Percentiles rank a stretch among this genome's conserved stretches.
Evolutionary conservation across 1,140 invertebrate genomes (phyloP).

Genomic region (Stegodyphus mimosarum): DNA sequence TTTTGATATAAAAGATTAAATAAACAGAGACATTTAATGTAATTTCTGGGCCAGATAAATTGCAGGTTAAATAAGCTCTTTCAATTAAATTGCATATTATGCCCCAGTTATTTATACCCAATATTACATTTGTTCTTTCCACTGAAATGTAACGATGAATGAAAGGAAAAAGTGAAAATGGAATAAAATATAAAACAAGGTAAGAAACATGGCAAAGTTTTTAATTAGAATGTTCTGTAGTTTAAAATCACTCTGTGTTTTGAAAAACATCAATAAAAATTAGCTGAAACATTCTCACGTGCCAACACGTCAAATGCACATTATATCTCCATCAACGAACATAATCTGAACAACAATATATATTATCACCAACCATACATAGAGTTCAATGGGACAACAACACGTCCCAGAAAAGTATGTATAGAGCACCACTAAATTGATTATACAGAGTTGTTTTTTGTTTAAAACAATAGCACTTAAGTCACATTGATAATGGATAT

Average conservation of each 20-base stretch:
- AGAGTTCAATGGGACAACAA: conserved; percentile 27
- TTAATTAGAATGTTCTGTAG: conserved; percentile 47
- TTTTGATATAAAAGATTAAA: too few relatives aligned
- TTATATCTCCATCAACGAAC: conserved; percentile 47
- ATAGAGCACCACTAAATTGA: conserved; percentile 60
- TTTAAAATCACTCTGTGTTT: conserved; percentile 58
- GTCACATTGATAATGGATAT: neutral
- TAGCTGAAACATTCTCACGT: conserved; percentile 40
- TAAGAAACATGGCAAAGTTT: conserved; percentile 50
- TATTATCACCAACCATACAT: conserved; percentile 56
- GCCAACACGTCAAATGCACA: conserved; percentile 31
- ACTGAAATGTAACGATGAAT: too few relatives aligned
- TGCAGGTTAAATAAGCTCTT: too few relatives aligned
- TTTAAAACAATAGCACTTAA: conserved; percentile 56
- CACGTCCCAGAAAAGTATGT: conserved; percentile 15
- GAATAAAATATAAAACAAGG: conserved; percentile 5
- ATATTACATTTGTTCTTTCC: too few relatives aligned
- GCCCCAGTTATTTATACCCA: too few relatives aligned
- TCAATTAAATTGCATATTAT: too few relatives aligned
- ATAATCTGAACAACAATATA: conserved; percentile 57
- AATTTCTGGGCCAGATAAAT: too few relatives aligned
- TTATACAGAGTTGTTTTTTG: conserved; percentile 46
- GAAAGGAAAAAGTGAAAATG: neutral
- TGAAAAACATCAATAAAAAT: conserved; percentile 55
- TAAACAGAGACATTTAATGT: too few relatives aligned